phyloP scores from a whole-genome alignment of 2,113 vertebrate species.

The Mastomys coucha region DNA sequence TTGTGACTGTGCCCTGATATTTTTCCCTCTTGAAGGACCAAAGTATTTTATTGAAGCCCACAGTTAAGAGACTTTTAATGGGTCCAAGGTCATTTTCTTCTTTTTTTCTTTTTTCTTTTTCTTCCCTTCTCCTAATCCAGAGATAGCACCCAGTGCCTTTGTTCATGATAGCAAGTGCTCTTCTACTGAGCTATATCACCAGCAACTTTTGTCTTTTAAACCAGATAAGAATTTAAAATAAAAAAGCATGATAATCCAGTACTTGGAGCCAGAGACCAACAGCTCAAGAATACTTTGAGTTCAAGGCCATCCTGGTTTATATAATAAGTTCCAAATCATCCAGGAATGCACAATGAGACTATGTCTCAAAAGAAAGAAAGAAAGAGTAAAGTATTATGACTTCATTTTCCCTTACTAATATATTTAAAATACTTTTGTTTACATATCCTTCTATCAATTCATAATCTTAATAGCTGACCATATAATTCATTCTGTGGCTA shows the following conservation, averaged over 20 bases:
- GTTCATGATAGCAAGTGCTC: not conserved
- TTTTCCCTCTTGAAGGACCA: no score
- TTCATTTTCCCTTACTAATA: not conserved
- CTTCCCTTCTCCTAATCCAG: not conserved
- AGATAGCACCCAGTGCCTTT: not conserved
- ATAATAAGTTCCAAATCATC: not conserved
- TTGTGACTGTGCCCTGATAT: no score
- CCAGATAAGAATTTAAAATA: not conserved
- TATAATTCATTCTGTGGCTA: not conserved
- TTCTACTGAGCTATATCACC: not conserved
- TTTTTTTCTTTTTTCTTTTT: not conserved
- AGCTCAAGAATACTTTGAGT: not conserved
- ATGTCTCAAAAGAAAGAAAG: not conserved
- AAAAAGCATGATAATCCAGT: not conserved
- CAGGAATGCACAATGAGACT: not conserved
- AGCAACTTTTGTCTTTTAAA: slow-evolving; percentile 25
- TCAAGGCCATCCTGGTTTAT: not conserved
- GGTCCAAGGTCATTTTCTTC: not conserved
- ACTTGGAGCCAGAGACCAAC: not conserved
- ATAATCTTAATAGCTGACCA: slow-evolving; percentile 8
- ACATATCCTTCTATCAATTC: not conserved
- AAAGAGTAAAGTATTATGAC: not conserved
- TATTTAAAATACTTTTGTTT: slow-evolving; percentile 45
- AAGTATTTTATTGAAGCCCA: no score
- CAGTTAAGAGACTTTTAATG: no score